Evolutionary conservation across 2,888 invertebrate species (phyloP).

Genomic region (Dryobota labecula): DNA sequence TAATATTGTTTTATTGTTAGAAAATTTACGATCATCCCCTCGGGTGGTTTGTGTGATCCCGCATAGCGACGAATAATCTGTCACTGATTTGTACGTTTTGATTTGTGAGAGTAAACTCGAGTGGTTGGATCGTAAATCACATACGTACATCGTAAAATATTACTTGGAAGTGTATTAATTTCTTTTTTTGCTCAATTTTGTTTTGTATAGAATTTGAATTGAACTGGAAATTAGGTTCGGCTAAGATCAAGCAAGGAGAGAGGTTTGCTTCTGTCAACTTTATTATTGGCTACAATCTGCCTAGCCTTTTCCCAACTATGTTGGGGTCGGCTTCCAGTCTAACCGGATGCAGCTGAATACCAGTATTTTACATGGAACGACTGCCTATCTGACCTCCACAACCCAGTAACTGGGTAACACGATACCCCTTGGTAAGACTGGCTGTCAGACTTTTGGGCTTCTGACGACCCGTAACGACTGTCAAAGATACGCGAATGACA

Average conservation of each 20-base stretch:
- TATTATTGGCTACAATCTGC: too few species aligned
- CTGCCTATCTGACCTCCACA: too few species aligned
- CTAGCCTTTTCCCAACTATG: too few species aligned
- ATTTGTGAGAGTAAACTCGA: constrained; percentile 19
- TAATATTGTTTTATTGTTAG: constrained; percentile 78
- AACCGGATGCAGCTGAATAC: too few species aligned
- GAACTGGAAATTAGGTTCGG: background rate
- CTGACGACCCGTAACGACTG: too few species aligned
- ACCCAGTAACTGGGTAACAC: too few species aligned
- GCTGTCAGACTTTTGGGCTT: too few species aligned
- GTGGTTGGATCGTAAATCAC: constrained; percentile 9
- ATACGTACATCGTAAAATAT: background rate
- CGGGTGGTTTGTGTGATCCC: constrained; percentile 48
- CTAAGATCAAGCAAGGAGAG: background rate
- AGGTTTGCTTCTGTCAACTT: background rate
- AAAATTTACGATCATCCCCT: constrained; percentile 70
- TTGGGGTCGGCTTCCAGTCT: too few species aligned
- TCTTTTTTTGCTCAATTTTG: background rate
- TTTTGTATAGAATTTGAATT: background rate
- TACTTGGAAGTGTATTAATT: background rate
- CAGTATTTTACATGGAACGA: too few species aligned
- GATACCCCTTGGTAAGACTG: too few species aligned
- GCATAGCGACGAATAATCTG: constrained; percentile 36
- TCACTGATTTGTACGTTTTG: constrained; percentile 42
- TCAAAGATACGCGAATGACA: too few species aligned